Evolutionary conservation across 2,797 vertebrate species (phyloP), one percentile per base, ranked within the genome.

Genomic region (Eulemur albifrons): DNA sequence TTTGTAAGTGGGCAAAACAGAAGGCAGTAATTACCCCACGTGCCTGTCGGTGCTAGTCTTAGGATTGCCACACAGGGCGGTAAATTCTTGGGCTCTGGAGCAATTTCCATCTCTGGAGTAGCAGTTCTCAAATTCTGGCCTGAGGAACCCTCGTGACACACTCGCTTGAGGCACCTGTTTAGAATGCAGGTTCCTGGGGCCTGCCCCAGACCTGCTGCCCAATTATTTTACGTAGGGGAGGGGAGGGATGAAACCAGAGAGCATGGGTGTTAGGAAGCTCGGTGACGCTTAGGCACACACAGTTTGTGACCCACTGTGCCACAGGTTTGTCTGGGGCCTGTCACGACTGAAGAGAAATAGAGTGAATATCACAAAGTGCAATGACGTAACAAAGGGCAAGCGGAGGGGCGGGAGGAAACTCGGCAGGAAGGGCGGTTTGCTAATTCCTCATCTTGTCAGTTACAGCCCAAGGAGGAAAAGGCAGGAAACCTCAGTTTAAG

Each of bases 11-110:
- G 27, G 17, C 15, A 35, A 32, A 57, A 40, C 20, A 72, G 48
- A 50, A 73, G 13, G 23, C 40, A n/a, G 23, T 7, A 18, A 54
- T 18, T 0, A 21, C 15, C 0, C 54, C 43, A 0, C 0, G 0
- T 13, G 18, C 45, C 32, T 14, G 7, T 14, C 20, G 3, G 18
- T 77, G 32, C 20, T 43, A n/a, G 30, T 27, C 52, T 43, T 63
- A 7, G 4, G 54, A 57, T 67, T 7, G 18, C 5, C 0, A 0
- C 20, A 48, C 50, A 17, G 32, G 17, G 67, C 27, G n/a, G 54
- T 32, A 30, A 15, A 35, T 4, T 15, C 45, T 35, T 25, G 9
- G 52, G 6, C 25, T 79, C 32, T 15, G n/a, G 65, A 87, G 23
- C 21, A 50, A n/a, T 12, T 17, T 84, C 17, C 12, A 0, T 61